Base-by-base conservation (phyloP, 2,888 invertebrate species). In the Myathropa florea region DNA sequence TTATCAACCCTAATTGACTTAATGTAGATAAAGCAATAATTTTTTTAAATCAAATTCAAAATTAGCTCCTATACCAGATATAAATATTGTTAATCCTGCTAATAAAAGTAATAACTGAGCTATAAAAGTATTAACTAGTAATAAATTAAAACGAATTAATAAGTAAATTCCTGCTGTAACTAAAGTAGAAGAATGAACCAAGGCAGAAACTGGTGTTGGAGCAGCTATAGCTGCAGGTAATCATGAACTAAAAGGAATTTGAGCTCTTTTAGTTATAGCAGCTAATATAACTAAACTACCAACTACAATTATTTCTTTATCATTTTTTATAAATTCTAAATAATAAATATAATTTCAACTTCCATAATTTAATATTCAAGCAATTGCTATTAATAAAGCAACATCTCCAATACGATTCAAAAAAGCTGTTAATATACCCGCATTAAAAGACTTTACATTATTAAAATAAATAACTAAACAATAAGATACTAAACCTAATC, bases 171-270 rank as follows among this genome's bases (percentile, higher is more conserved):
- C 96, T 0, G 96, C 96, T 12, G 96, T 96, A 0, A 96, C 96
- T 91, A 96, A 94, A 88, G 96, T 96, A 4, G 96, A 96, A 88
- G 96, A 96, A 94, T 96, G 96, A 88, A 95, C 96, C 93, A 96
- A 94, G 82, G 96, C 94, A n/a, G 96, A 96, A 76, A 96, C 90
- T 63, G 96, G 96, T 0, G 96, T 96, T 39, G 96, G 96, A 60
- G 96, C 96, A 0, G 96, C 95, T 92, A 96, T 96, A 59, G 96
- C 96, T 0, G 95, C 95, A 0, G 96, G 96, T 65, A 96, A 92
- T 89, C 96, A 96, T 61, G 95, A 94, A 86, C 95, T 96, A 95
- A 96, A 97, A 63, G 96, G 96, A 94, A 96, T 95, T 92, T 96
- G 96, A 90, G 96, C 96, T 89, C 96, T 96, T 93, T 96, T 96